Evolutionary conservation across 2,888 invertebrate species (phyloP).

Genomic region (Alentia gelatinosa): DNA sequence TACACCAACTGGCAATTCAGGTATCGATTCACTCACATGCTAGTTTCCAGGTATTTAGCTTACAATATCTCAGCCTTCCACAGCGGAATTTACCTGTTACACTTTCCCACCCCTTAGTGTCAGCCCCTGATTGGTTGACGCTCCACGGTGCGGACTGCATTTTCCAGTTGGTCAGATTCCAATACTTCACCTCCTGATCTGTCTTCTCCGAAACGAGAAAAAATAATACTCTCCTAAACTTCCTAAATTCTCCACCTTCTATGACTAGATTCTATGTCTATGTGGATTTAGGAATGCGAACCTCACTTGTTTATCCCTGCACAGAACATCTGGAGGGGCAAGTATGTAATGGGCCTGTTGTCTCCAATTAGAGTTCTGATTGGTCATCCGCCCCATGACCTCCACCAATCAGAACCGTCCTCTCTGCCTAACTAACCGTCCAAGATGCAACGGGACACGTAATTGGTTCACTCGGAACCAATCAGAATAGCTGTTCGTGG

Average conservation of each 20-base stretch:
- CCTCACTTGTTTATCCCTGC: background rate
- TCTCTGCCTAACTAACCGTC: constrained; percentile 20
- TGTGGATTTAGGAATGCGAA: too few species aligned
- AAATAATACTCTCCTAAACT: too few species aligned
- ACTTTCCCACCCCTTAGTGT: background rate
- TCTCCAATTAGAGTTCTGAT: constrained; percentile 33
- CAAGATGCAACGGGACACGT: background rate
- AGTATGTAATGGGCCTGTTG: background rate
- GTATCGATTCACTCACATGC: too few species aligned
- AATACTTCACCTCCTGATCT: background rate
- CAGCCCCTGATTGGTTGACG: background rate
- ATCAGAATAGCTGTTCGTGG: constrained; percentile 16
- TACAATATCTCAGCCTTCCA: too few species aligned
- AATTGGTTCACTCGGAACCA: constrained; percentile 36
- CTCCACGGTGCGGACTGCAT: background rate
- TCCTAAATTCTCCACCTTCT: background rate
- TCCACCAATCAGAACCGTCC: background rate
- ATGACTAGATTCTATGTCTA: background rate
- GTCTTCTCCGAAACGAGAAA: background rate
- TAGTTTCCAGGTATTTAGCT: too few species aligned
- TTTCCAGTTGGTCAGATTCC: background rate
- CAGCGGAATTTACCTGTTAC: too few species aligned
- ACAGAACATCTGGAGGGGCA: background rate
- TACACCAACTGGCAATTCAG: too few species aligned
- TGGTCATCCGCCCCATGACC: constrained; percentile 20